These are phyloP conservation scores for human DNA, from an alignment of 2,113 vertebrate genomes.

Conservation along the genomic window GRCh38 chr1:38804501-38805000, in stretches of 20 bases:
- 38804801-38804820: neutral
- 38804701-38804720: neutral
- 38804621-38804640: neutral
- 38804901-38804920: conserved; percentile 59
- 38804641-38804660: neutral
- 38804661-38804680: neutral
- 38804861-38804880: conserved; percentile 2
- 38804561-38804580: too few species aligned
- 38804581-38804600: neutral
- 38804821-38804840: neutral
- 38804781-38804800: neutral
- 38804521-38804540: neutral
- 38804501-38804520: neutral
- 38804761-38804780: accelerated
- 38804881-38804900: conserved; percentile 12
- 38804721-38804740: neutral
- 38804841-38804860: neutral
- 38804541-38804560: too few species aligned
- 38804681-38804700: neutral
- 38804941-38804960: conserved; percentile 38
- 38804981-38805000: conserved; percentile 34
- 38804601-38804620: neutral
- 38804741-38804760: neutral
- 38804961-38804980: neutral
- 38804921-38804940: conserved; percentile 53